These are phyloP conservation scores for Oxyura jamaicensis DNA, from an alignment of 2,113 vertebrate species.

Conservation along the genomic window DNA sequence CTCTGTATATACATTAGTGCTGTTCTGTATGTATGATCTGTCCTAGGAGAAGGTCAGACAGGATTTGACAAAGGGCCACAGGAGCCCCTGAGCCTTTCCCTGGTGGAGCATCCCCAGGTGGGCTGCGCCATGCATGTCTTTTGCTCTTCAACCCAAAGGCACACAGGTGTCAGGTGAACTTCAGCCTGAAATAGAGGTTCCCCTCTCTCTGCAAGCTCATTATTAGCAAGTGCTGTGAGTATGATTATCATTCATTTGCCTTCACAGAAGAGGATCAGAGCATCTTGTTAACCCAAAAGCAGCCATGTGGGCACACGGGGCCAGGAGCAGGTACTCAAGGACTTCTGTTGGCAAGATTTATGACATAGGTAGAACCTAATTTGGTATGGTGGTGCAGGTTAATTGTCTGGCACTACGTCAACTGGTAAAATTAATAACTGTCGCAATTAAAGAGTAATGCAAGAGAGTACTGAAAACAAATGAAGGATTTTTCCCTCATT, in stretches of 20 bases:
- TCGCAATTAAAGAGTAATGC: background rate
- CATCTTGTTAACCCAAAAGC: background rate
- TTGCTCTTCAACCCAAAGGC: background rate
- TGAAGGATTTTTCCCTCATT: background rate
- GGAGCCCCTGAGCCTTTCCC: background rate
- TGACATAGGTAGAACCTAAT: background rate
- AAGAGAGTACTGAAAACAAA: background rate
- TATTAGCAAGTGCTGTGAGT: background rate
- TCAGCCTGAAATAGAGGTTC: background rate
- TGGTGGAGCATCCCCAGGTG: background rate
- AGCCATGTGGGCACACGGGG: rapidly evolving
- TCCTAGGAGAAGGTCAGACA: background rate
- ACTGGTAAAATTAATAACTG: background rate
- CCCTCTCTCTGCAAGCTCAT: background rate
- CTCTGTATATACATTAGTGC: background rate
- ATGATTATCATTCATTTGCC: background rate
- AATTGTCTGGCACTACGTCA: background rate
- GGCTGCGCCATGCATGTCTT: background rate
- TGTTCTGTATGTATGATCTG: background rate
- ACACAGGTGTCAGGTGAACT: background rate
- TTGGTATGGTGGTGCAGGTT: background rate
- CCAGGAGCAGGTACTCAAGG: background rate
- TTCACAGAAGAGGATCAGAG: background rate
- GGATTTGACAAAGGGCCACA: background rate
- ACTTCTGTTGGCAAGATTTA: background rate